A percentile compares a stretch with the other conserved stretches of the same genome.
These are phyloP conservation scores for Aegypius monachus DNA, from an alignment of 2,113 vertebrate species.

Conservation along the genomic window DNA sequence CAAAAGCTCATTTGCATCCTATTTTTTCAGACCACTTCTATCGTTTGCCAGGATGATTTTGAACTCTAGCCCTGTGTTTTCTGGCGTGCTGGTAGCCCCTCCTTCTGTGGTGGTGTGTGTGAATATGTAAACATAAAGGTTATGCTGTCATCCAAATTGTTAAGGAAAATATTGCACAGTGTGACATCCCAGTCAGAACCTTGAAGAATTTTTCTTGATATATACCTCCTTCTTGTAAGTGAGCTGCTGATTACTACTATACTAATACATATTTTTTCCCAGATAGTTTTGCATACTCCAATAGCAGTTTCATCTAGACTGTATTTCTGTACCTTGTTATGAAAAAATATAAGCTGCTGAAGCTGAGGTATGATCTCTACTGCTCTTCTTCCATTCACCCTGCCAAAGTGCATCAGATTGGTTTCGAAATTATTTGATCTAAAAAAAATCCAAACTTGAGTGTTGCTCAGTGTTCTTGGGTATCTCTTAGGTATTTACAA, in stretches of 20 bases:
- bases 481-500: neutral
- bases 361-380: neutral
- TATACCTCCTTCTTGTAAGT: neutral
- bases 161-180: constrained; percentile 8
- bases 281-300: neutral
- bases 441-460: neutral
- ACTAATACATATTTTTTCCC: neutral
- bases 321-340: neutral
- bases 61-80: neutral
- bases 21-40: neutral
- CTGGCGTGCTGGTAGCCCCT: neutral
- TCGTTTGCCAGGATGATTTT: neutral
- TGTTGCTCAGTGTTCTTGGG: neutral
- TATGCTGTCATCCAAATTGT: neutral
- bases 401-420: neutral
- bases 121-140: constrained; percentile 3
- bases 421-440: neutral
- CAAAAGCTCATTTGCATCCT: constrained; percentile 18
- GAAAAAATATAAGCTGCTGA: neutral
- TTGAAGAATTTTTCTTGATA: constrained; percentile 5
- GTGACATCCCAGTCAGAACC: constrained; percentile 26
- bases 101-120: neutral
- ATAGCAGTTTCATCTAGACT: neutral
- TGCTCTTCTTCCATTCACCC: neutral
- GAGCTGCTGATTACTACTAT: neutral